These are phyloP conservation scores for Phyllotreta striolata DNA, from an alignment of 2,888 invertebrate genomes.

Conservation along the genomic window DNA sequence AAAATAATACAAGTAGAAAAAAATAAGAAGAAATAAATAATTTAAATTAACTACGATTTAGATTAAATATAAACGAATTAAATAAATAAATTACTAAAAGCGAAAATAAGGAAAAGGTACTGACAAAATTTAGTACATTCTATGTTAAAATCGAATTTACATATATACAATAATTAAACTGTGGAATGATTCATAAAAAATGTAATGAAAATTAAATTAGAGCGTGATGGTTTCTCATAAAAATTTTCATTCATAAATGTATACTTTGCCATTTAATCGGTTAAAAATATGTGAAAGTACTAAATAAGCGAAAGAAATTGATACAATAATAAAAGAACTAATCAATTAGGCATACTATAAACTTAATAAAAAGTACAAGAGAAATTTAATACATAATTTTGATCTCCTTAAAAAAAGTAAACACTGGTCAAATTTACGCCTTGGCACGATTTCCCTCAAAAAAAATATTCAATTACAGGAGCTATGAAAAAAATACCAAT, in stretches of 20 bases:
- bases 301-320: no score
- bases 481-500: slow-evolving; percentile 13
- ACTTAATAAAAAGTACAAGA: no score
- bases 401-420: background rate
- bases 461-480: no score
- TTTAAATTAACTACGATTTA: slow-evolving; percentile 10
- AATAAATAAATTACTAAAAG: slow-evolving; percentile 46
- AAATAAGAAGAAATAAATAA: slow-evolving; percentile 40
- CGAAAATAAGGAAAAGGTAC: slow-evolving; percentile 39
- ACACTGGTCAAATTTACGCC: slow-evolving; percentile 21
- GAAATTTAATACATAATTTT: no score
- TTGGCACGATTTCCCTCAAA: background rate
- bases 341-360: no score
- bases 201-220: no score
- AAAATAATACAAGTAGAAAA: slow-evolving; percentile 15
- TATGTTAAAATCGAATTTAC: slow-evolving; percentile 30
- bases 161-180: slow-evolving; percentile 26
- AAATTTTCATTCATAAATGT: no score
- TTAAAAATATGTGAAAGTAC: no score
- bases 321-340: no score
- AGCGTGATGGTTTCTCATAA: no score
- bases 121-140: slow-evolving; percentile 20
- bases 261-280: no score
- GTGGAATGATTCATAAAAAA: slow-evolving; percentile 34
- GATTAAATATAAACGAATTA: slow-evolving; percentile 5